Percentiles rank a stretch among this genome's conserved stretches.
Evolutionary conservation across 2,888 invertebrate species (phyloP).

Genomic region (Agrotis segetum): DNA sequence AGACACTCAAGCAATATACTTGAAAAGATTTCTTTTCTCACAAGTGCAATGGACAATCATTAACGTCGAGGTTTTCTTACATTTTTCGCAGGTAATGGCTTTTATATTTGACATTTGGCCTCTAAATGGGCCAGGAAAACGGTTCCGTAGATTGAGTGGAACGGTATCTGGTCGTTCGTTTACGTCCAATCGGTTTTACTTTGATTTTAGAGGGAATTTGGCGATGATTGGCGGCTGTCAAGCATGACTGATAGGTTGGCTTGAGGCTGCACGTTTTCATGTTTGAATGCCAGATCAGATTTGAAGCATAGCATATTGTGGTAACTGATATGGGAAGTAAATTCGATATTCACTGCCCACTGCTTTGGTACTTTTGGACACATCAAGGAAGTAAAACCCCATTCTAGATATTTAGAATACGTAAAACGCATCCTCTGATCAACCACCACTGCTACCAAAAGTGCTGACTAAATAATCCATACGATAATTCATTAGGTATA

Average conservation of each 20-base stretch:
- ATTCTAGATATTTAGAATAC: neutral
- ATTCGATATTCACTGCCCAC: neutral
- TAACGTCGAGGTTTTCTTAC: conserved; percentile 57
- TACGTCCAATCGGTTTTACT: conserved; percentile 33
- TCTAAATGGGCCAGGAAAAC: conserved; percentile 52
- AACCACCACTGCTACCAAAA: neutral
- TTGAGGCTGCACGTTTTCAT: neutral
- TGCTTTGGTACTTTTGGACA: neutral
- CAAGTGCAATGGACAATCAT: conserved; percentile 75
- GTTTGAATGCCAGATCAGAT: conserved; percentile 1
- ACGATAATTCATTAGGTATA: neutral
- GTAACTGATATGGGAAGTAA: neutral
- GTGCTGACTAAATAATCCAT: neutral
- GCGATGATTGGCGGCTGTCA: conserved; percentile 28
- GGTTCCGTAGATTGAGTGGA: conserved; percentile 52
- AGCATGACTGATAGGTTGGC: neutral
- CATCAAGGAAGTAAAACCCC: too few species aligned
- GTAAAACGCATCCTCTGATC: neutral
- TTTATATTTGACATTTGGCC: conserved; percentile 67
- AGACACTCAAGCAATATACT: conserved; percentile 73
- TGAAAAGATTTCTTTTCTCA: conserved; percentile 70
- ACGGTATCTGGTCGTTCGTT: conserved; percentile 41
- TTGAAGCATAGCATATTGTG: neutral
- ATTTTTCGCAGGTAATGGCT: conserved; percentile 66
- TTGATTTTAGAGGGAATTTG: conserved; percentile 29